These are phyloP conservation scores for Danaus chrysippus DNA, from an alignment of 2,888 invertebrate genomes.

Conservation along the genomic window DNA sequence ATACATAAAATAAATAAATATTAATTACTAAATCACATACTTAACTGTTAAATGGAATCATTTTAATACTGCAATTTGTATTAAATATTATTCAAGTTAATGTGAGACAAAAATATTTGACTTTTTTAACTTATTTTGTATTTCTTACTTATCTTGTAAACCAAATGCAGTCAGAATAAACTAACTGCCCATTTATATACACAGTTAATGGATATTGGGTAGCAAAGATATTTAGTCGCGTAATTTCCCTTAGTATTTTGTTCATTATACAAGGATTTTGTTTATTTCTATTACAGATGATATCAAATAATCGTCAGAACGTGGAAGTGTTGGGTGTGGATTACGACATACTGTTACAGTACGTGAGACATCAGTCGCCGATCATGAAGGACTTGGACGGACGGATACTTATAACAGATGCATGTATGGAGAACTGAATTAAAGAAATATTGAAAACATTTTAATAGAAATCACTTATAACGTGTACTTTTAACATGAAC, in stretches of 20 bases:
- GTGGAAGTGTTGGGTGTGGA: slow-evolving; percentile 59
- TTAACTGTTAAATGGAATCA: too few species aligned
- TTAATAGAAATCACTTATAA: too few species aligned
- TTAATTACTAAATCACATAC: too few species aligned
- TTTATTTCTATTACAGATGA: slow-evolving; percentile 52
- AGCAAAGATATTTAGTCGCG: neutral
- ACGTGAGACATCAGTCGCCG: slow-evolving; percentile 52
- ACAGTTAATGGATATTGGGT: too few species aligned
- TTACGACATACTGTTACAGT: slow-evolving; percentile 54
- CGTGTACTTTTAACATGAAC: too few species aligned
- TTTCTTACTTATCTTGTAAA: too few species aligned
- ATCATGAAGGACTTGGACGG: slow-evolving; percentile 57
- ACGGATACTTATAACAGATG: slow-evolving; percentile 53
- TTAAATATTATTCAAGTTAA: too few species aligned
- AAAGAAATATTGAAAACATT: neutral
- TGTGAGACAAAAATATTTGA: too few species aligned
- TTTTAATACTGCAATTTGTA: too few species aligned
- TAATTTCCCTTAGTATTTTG: neutral
- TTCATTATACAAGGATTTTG: neutral
- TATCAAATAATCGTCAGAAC: slow-evolving; percentile 60
- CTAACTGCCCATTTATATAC: too few species aligned
- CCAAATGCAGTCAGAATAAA: too few species aligned
- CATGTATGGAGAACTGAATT: slow-evolving; percentile 45
- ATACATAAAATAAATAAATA: slow-evolving; percentile 10
- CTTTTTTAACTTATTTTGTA: too few species aligned